These are phyloP conservation scores for Acanthaster planci DNA, from an alignment of 35 echinoderm and acorn worm genomes.

Conservation along the genomic window DNA sequence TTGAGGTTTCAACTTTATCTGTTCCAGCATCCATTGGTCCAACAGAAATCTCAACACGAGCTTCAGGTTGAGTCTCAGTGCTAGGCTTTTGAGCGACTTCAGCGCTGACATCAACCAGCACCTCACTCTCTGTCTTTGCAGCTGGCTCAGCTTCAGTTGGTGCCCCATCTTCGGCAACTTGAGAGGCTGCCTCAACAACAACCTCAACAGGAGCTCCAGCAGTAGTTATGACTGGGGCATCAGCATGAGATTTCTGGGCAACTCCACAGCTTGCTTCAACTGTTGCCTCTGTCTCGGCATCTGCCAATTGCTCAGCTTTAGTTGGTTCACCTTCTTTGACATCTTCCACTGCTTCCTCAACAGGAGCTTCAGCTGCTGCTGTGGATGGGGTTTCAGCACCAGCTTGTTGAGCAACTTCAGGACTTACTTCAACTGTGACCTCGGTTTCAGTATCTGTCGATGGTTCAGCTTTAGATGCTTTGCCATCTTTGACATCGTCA, in stretches of 20 bases:
- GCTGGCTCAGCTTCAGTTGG: not conserved
- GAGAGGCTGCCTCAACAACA: not conserved
- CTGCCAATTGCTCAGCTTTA: not conserved
- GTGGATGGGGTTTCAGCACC: not conserved
- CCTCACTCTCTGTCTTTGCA: not conserved
- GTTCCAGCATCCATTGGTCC: not conserved
- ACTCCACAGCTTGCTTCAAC: not conserved
- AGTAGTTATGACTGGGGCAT: not conserved
- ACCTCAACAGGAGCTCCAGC: conserved; percentile 2
- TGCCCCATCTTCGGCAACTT: not conserved
- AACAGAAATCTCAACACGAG: not conserved
- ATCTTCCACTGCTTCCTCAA: conserved; percentile 2
- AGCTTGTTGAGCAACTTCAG: not conserved
- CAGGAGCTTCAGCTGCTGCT: not conserved
- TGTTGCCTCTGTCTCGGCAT: not conserved
- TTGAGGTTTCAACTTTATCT: not conserved
- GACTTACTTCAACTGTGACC: not conserved
- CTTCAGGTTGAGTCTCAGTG: not conserved
- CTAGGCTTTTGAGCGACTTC: not conserved
- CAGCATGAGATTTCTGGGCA: not conserved
- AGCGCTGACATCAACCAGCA: not conserved
- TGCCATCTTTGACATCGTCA: not conserved
- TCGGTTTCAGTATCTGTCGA: not conserved
- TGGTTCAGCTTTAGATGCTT: not conserved
- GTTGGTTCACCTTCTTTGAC: not conserved